Percentiles rank a stretch among this genome's conserved stretches.
phyloP scores from a whole-genome alignment of 2,888 invertebrate genomes.

The Spilarctia lutea region DNA sequence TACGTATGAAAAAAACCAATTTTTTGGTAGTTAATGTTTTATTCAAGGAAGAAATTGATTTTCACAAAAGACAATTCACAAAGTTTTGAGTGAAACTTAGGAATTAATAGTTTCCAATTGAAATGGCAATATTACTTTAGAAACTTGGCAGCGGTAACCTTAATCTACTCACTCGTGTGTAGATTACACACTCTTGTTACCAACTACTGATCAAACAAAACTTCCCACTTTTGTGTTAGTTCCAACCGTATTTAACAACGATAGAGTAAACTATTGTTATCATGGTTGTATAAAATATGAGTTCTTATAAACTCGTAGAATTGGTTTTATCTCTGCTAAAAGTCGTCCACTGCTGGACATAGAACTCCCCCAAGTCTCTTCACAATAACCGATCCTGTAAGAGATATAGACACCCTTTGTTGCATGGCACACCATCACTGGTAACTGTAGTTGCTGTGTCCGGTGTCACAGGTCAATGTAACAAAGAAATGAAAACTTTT shows the following conservation, averaged over 20 bases:
- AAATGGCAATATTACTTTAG: background rate
- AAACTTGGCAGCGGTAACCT: slow-evolving; percentile 33
- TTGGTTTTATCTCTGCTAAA: too few relatives aligned
- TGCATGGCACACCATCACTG: too few relatives aligned
- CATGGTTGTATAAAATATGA: slow-evolving; percentile 25
- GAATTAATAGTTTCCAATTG: background rate
- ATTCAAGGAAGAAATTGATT: too few relatives aligned
- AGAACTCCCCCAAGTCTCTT: too few relatives aligned
- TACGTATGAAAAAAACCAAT: too few relatives aligned
- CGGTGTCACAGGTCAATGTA: too few relatives aligned
- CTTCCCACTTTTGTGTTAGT: slow-evolving; percentile 45
- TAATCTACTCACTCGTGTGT: slow-evolving; percentile 44
- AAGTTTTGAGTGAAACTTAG: background rate
- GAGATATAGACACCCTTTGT: too few relatives aligned
- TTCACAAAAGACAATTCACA: too few relatives aligned
- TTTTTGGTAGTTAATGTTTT: too few relatives aligned
- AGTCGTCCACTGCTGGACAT: too few relatives aligned
- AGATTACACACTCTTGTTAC: slow-evolving; percentile 39
- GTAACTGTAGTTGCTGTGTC: too few relatives aligned
- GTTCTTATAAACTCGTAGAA: background rate
- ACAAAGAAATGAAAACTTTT: background rate
- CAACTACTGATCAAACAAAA: slow-evolving; percentile 56
- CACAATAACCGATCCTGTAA: too few relatives aligned
- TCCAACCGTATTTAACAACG: slow-evolving; percentile 48
- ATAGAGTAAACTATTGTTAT: slow-evolving; percentile 48